Conservation (phyloP, 2,113 vertebrate genomes). For the Phalacrocorax aristotelis region DNA sequence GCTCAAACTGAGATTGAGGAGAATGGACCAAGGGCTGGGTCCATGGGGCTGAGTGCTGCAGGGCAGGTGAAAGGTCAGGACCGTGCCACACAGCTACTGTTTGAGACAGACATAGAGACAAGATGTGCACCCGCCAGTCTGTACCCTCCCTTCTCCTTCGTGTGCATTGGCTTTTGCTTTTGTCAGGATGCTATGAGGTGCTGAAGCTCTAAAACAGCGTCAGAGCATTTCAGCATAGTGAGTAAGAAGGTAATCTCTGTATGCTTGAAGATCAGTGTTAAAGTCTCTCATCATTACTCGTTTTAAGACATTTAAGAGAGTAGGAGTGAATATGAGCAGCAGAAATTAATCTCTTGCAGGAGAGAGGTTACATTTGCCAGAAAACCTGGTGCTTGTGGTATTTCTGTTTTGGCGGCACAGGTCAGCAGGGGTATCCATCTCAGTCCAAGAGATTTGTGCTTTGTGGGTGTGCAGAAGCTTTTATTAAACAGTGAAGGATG, state of each 20-base stretch:
- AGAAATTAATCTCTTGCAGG: background rate
- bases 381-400: background rate
- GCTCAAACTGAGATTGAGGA: background rate
- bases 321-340: background rate
- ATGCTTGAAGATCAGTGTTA: background rate
- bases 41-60: background rate
- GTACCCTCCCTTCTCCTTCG: background rate
- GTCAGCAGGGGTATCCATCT: background rate
- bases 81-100: accelerated
- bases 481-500: background rate
- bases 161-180: background rate
- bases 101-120: background rate
- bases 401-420: background rate
- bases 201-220: background rate
- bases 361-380: background rate
- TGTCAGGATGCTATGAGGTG: background rate
- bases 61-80: background rate
- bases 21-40: background rate
- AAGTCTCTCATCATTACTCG: background rate
- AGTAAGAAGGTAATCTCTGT: background rate
- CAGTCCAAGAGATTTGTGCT: background rate
- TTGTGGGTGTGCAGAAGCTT: background rate
- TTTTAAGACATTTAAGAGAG: background rate
- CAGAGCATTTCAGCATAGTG: background rate
- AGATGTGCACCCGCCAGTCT: background rate